Evolutionary conservation across 2,113 vertebrate species (phyloP).

Genomic region (Solea solea): DNA sequence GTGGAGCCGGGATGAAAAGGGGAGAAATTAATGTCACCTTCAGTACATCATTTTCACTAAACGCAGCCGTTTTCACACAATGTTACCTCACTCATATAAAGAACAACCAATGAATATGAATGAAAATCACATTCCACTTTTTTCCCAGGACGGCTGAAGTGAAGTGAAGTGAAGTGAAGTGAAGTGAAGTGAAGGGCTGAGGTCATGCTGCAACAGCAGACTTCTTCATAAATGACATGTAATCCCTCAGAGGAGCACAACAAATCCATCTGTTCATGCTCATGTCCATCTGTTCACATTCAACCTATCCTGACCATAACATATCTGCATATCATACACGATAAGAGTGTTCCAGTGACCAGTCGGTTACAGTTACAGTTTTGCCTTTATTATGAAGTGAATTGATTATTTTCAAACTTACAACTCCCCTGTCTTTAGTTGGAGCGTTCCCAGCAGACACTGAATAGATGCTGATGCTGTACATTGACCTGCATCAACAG

Average conservation of each 20-base stretch:
- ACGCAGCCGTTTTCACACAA: constrained; percentile 18
- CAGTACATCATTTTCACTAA: constrained; percentile 13
- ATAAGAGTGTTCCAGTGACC: too few species aligned
- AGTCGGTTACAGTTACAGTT: too few species aligned
- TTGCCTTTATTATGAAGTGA: neutral
- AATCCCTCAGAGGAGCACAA: constrained; percentile 58
- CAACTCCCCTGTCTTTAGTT: neutral
- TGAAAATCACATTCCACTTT: constrained; percentile 5
- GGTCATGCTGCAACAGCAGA: constrained; percentile 14
- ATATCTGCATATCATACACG: too few species aligned
- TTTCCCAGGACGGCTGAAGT: constrained; percentile 26
- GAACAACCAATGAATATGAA: constrained; percentile 26
- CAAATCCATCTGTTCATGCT: constrained; percentile 45
- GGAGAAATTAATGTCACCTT: constrained; percentile 14
- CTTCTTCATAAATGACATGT: constrained; percentile 32
- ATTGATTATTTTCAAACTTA: neutral
- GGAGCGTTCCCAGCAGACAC: neutral
- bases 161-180: constrained; percentile 5
- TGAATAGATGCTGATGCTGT: neutral
- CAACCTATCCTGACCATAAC: too few species aligned
- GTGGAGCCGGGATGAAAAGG: neutral
- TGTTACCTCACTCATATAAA: constrained; percentile 35
- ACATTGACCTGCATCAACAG: neutral
- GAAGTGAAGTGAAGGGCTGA: constrained; percentile 15
- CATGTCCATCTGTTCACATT: neutral